Conservation (phyloP, 2,113 vertebrate genomes). For the Zapornia atra region DNA sequence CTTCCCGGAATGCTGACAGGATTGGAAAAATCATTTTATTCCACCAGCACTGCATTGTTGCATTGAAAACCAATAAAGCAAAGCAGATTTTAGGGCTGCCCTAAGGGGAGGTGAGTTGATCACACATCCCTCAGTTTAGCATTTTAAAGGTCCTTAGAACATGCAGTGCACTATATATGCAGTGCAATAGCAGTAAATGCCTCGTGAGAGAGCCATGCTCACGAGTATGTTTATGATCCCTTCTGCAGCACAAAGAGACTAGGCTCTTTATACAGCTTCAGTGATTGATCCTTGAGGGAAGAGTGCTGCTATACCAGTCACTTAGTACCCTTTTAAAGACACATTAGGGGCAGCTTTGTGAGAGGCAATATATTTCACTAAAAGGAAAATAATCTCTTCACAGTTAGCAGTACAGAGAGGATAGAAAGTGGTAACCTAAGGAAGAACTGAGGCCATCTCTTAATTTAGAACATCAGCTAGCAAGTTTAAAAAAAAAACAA, state of each 20-base stretch:
- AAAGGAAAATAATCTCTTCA: background rate
- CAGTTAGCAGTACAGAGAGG: background rate
- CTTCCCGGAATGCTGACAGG: conserved; percentile 15
- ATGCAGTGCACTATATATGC: background rate
- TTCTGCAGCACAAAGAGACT: background rate
- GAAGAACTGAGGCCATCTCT: background rate
- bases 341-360: background rate
- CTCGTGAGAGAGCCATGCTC: background rate
- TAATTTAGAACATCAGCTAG: background rate
- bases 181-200: background rate
- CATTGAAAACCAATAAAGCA: conserved; percentile 53
- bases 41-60: background rate
- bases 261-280: background rate
- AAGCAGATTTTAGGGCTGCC: conserved; percentile 21
- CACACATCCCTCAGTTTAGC: background rate
- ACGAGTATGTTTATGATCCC: background rate
- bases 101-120: conserved; percentile 20
- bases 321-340: background rate
- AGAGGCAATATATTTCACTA: background rate
- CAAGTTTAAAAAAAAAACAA: background rate
- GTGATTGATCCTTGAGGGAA: background rate
- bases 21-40: conserved; percentile 57
- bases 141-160: conserved; percentile 13
- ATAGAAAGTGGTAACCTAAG: background rate
- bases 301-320: background rate